Percentiles rank a stretch among this genome's conserved stretches.
Evolutionary conservation across 2,888 invertebrate species (phyloP).

Genomic region (Tinea trinotella): DNA sequence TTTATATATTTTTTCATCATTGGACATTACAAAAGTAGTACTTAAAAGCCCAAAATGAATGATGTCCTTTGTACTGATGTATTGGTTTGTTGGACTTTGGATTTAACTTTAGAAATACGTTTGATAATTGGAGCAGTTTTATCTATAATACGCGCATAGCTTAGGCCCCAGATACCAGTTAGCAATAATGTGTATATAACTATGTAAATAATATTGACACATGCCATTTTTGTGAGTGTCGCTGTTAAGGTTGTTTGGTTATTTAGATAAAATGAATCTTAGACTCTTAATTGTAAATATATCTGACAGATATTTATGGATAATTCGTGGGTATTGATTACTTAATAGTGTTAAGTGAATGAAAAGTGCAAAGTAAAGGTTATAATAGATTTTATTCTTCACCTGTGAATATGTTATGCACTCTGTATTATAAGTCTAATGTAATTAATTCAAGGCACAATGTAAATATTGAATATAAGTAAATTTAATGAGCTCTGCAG

Average conservation of each 20-base stretch:
- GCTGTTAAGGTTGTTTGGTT: background rate
- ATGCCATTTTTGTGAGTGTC: background rate
- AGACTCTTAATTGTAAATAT: conserved; percentile 46
- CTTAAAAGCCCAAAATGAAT: no score
- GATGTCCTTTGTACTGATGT: no score
- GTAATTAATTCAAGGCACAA: conserved; percentile 63
- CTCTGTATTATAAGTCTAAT: conserved; percentile 62
- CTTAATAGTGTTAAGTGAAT: conserved; percentile 23
- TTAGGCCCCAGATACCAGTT: background rate
- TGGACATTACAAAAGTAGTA: no score
- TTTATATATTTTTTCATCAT: no score
- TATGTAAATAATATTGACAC: background rate
- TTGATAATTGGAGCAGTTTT: background rate
- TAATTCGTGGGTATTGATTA: conserved; percentile 58
- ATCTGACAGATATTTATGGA: conserved; percentile 40
- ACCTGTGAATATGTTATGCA: conserved; percentile 64
- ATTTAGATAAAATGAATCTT: background rate
- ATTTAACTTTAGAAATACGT: no score
- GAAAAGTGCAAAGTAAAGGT: conserved; percentile 67
- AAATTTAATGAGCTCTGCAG: conserved; percentile 31
- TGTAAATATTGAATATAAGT: conserved; percentile 44
- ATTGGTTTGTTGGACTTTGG: no score
- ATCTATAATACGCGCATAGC: background rate
- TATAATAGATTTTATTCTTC: conserved; percentile 62
- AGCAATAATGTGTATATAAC: conserved; percentile 9